These are phyloP conservation scores for Rhabdomys pumilio DNA, from an alignment of 2,797 vertebrate genomes.

Conservation along the genomic window DNA sequence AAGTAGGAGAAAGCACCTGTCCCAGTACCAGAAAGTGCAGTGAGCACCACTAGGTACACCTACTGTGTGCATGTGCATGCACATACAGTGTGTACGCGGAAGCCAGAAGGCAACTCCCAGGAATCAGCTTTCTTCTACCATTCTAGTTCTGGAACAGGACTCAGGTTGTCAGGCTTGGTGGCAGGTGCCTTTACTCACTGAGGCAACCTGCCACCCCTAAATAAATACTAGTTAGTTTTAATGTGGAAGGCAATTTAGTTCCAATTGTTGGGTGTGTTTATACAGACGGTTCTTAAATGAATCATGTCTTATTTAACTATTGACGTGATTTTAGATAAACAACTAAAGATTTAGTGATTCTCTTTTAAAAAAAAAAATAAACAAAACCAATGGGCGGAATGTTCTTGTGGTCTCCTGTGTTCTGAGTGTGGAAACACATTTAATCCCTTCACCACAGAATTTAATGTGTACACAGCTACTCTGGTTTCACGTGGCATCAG, in stretches of 20 bases:
- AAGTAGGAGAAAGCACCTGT: background rate
- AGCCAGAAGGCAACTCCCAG: background rate
- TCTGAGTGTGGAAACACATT: background rate
- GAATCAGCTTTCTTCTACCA: background rate
- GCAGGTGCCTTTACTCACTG: background rate
- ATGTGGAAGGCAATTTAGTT: slow-evolving; percentile 22
- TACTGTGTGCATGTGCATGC: background rate
- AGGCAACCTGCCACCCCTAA: background rate
- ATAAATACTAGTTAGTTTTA: slow-evolving; percentile 13
- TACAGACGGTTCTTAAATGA: background rate
- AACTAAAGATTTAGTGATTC: slow-evolving; percentile 31
- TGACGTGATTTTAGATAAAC: background rate
- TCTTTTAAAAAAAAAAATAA: slow-evolving; percentile 24
- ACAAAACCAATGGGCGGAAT: background rate
- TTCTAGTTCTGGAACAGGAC: background rate
- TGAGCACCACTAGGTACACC: background rate
- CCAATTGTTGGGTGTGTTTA: slow-evolving; percentile 11
- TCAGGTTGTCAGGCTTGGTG: background rate
- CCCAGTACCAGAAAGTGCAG: background rate
- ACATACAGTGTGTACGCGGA: background rate
- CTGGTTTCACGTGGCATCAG: background rate
- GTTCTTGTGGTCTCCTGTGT: background rate
- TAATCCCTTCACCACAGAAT: background rate
- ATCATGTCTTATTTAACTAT: background rate
- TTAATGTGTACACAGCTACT: background rate